Conservation (phyloP, 2,888 invertebrate genomes). For the Tenthredo scrophulariae region DNA sequence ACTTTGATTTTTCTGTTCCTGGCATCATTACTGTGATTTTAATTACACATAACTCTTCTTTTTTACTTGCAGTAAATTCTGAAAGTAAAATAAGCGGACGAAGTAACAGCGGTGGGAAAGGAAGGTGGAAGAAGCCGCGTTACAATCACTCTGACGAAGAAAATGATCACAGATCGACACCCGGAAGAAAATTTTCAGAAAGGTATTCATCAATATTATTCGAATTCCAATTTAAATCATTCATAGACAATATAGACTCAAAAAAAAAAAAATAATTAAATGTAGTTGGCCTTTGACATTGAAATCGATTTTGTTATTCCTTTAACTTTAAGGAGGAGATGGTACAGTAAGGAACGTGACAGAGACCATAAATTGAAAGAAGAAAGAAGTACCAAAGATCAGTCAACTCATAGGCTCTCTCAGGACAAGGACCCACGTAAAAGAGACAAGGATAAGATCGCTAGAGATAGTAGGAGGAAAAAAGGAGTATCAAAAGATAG, state of each 20-base stretch:
- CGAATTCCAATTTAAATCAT: not conserved
- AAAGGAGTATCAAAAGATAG: slow-evolving; percentile 56
- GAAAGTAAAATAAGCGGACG: slow-evolving; percentile 19
- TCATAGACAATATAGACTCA: not conserved
- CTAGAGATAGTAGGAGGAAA: slow-evolving; percentile 57
- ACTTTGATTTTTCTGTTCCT: not conserved
- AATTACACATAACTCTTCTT: not conserved
- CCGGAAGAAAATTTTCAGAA: slow-evolving; percentile 36
- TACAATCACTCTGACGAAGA: slow-evolving; percentile 42
- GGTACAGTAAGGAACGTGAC: slow-evolving; percentile 64
- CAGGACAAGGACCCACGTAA: slow-evolving; percentile 56
- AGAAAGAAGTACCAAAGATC: slow-evolving; percentile 54
- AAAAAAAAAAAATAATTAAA: not conserved
- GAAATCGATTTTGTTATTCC: not conserved
- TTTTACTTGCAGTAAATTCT: slow-evolving; percentile 7
- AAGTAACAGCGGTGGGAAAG: slow-evolving; percentile 21
- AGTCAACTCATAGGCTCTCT: slow-evolving; percentile 37
- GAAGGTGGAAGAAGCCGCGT: slow-evolving; percentile 37
- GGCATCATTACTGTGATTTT: not conserved
- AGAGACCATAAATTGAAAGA: slow-evolving; percentile 61
- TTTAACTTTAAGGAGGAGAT: slow-evolving; percentile 62
- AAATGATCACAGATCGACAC: slow-evolving; percentile 16
- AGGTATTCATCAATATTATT: slow-evolving; percentile 36
- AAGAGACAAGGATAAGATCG: slow-evolving; percentile 56
- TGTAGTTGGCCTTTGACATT: not conserved